phyloP scores from a whole-genome alignment of 2,797 vertebrate genomes.

The Myotis vivesi region DNA sequence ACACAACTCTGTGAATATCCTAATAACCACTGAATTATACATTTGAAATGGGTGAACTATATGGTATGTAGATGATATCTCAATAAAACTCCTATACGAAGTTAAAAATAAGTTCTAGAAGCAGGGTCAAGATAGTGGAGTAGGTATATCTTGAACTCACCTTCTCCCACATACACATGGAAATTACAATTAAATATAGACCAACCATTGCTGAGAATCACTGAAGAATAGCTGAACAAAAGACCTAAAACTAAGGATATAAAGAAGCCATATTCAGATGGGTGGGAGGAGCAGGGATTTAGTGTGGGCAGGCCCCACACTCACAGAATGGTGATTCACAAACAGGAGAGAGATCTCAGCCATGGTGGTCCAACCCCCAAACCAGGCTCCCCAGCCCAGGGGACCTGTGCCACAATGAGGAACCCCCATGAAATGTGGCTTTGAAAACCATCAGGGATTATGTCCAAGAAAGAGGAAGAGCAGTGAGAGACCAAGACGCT shows the following conservation, averaged over 20 bases:
- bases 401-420: not conserved
- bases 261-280: not conserved
- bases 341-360: not conserved
- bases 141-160: not conserved
- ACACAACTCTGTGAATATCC: not conserved
- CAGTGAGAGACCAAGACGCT: not conserved
- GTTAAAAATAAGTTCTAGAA: not conserved
- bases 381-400: not conserved
- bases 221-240: not conserved
- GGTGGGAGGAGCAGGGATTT: not conserved
- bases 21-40: not conserved
- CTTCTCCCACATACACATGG: not conserved
- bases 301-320: not conserved
- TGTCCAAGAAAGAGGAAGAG: not conserved
- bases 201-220: not conserved
- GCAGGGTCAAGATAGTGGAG: not conserved
- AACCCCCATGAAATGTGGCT: not conserved
- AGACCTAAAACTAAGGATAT: not conserved
- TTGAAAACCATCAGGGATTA: not conserved
- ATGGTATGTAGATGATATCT: not conserved
- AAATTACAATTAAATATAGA: not conserved
- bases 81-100: not conserved
- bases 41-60: not conserved
- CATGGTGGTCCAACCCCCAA: not conserved
- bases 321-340: not conserved